Conservation (phyloP, 2,888 invertebrate species). For the Apodemia mormo region DNA sequence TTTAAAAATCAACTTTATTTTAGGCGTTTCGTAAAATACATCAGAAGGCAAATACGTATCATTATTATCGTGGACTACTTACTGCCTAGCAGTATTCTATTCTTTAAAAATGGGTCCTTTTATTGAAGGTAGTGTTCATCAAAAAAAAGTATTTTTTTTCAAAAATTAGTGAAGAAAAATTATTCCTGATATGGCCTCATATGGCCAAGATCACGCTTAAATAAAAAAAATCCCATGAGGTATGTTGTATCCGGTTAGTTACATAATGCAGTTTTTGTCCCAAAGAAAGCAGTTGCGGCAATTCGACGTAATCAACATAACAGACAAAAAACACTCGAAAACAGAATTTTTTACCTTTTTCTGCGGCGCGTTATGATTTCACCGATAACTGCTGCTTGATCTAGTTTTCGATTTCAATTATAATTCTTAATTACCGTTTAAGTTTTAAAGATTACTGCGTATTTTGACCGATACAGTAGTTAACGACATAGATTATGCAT, state of each 20-base stretch:
- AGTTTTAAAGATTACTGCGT: not conserved
- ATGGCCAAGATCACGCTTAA: not conserved
- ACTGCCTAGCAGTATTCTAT: too few relatives aligned
- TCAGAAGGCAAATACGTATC: too few relatives aligned
- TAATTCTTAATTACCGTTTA: not conserved
- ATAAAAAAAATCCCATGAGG: slow-evolving; percentile 9
- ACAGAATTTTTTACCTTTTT: slow-evolving; percentile 15
- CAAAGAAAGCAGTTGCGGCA: slow-evolving; percentile 41
- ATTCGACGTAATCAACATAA: slow-evolving; percentile 18
- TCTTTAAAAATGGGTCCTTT: too few relatives aligned
- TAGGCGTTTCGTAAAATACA: too few relatives aligned
- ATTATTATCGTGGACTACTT: too few relatives aligned
- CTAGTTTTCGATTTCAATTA: not conserved
- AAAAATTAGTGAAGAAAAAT: too few relatives aligned
- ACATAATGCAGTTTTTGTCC: slow-evolving; percentile 39
- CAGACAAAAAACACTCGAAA: slow-evolving; percentile 14
- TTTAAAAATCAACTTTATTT: too few relatives aligned
- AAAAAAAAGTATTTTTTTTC: too few relatives aligned
- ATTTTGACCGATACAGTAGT: too few relatives aligned
- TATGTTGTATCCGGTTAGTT: slow-evolving; percentile 21
- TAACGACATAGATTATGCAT: too few relatives aligned
- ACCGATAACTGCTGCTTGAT: not conserved
- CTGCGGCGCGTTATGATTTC: slow-evolving; percentile 10
- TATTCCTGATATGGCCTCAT: too few relatives aligned
- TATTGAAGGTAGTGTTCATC: too few relatives aligned